Evolutionary conservation across 2,888 invertebrate species (phyloP).

Genomic region (Scrobipalpa costella): DNA sequence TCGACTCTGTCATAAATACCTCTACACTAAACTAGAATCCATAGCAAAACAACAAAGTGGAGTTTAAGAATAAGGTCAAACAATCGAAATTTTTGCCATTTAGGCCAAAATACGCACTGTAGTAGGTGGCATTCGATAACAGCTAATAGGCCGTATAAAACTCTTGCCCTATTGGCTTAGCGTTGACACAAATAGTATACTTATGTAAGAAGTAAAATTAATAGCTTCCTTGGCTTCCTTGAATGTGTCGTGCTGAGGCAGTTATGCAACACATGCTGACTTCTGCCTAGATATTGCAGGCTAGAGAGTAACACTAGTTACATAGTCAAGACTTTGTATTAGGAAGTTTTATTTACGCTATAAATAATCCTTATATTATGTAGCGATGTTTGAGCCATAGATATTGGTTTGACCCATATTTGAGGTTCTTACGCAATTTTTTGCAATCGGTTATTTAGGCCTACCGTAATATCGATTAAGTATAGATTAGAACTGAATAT

Average conservation of each 20-base stretch:
- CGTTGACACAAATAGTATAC: neutral
- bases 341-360: neutral
- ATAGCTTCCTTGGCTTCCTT: neutral
- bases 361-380: neutral
- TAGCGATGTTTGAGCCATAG: too few species aligned
- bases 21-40: too few species aligned
- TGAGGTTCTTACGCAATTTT: neutral
- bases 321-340: neutral
- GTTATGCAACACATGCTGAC: slow-evolving; percentile 4
- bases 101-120: too few species aligned
- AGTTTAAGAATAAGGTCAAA: too few species aligned
- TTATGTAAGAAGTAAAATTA: neutral
- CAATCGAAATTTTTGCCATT: too few species aligned
- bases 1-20: too few species aligned
- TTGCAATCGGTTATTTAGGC: neutral
- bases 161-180: neutral
- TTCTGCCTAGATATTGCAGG: neutral
- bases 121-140: too few species aligned
- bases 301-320: too few species aligned
- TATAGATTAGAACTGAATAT: neutral
- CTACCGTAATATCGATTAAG: neutral
- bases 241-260: neutral
- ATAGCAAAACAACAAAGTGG: too few species aligned
- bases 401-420: neutral
- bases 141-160: neutral